Evolutionary conservation across 2,797 vertebrate species (phyloP).

Genomic region (Rhinophrynus dorsalis): DNA sequence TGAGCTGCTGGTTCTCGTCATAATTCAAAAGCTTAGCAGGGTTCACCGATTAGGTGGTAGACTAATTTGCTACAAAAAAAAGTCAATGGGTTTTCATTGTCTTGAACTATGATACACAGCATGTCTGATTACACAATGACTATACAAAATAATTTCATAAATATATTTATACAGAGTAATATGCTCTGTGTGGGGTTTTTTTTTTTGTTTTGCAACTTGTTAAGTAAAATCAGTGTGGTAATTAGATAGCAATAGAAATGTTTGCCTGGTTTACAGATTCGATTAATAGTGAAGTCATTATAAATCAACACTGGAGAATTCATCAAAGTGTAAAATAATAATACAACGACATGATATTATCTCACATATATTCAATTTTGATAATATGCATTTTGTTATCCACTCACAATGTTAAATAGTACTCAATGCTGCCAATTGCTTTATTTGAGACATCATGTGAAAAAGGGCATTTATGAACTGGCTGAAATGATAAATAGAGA

Average conservation of each 20-base stretch:
- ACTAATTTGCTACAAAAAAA: conserved; percentile 90
- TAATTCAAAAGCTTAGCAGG: conserved; percentile 88
- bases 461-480: too few species aligned
- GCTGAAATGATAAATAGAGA: too few species aligned
- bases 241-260: conserved; percentile 61
- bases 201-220: conserved; percentile 67
- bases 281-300: conserved; percentile 54
- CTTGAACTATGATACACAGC: conserved; percentile 83
- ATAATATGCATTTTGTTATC: too few species aligned
- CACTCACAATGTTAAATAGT: too few species aligned
- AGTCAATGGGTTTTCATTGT: conserved; percentile 89
- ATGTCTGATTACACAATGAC: conserved; percentile 87
- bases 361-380: too few species aligned
- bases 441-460: too few species aligned
- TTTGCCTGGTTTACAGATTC: conserved; percentile 48
- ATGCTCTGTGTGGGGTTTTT: conserved; percentile 75
- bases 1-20: conserved; percentile 79
- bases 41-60: conserved; percentile 88
- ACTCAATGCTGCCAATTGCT: too few species aligned
- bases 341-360: too few species aligned
- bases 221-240: conserved; percentile 61
- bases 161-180: conserved; percentile 91
- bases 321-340: conserved; percentile 33
- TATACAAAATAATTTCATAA: conserved; percentile 88
- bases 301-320: conserved; percentile 58